These are phyloP conservation scores for Ceramica pisi DNA, from an alignment of 2,888 invertebrate genomes.

Conservation along the genomic window DNA sequence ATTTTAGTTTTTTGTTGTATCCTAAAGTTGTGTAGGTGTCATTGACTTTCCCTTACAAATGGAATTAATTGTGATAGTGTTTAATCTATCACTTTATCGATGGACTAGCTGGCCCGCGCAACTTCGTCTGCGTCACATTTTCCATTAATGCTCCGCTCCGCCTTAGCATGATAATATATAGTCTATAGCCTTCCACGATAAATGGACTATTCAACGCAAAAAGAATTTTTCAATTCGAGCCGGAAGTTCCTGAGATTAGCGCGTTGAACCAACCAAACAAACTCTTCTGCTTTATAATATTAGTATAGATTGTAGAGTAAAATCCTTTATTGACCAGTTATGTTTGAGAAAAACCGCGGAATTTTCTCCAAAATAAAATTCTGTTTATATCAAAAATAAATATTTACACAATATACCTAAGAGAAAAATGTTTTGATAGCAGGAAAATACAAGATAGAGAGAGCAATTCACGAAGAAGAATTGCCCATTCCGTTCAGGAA, in stretches of 20 bases:
- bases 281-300: too few species aligned
- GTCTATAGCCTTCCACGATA: too few species aligned
- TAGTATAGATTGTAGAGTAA: too few species aligned
- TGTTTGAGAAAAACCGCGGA: neutral
- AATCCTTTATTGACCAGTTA: neutral
- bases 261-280: too few species aligned
- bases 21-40: neutral
- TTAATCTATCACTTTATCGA: neutral
- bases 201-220: too few species aligned
- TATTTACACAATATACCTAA: slow-evolving; percentile 15
- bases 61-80: neutral
- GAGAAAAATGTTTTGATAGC: slow-evolving; percentile 30
- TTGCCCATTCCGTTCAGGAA: slow-evolving; percentile 23
- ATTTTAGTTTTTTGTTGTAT: neutral
- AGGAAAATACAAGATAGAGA: slow-evolving; percentile 19
- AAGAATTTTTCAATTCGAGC: too few species aligned
- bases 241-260: too few species aligned
- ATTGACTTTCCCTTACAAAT: neutral
- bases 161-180: too few species aligned
- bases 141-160: too few species aligned
- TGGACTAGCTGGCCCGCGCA: too few species aligned
- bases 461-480: slow-evolving; percentile 38
- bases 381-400: slow-evolving; percentile 22
- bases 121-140: too few species aligned
- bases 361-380: neutral